phyloP scores from a whole-genome alignment of 2,113 vertebrate genomes.

The Tachysurus vachellii region DNA sequence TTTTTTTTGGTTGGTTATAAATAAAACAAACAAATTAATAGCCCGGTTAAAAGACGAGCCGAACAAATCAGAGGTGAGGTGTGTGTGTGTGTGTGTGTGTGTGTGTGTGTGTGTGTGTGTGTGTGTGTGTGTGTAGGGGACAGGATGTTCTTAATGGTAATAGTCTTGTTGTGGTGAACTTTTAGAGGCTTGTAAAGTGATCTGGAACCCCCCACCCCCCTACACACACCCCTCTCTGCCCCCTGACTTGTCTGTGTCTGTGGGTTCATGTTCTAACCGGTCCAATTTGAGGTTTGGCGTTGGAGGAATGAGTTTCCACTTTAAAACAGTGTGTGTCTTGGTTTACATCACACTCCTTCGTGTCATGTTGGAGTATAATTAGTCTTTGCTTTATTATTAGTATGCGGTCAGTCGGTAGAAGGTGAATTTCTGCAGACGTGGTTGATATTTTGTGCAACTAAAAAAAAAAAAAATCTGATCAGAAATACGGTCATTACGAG shows the following conservation, averaged over 20 bases:
- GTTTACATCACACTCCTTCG: conserved; percentile 12
- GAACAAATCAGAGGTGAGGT: background rate
- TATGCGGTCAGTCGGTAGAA: background rate
- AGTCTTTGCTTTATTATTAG: background rate
- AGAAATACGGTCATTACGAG: background rate
- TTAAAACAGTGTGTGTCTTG: conserved; percentile 9
- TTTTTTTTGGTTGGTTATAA: background rate
- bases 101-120: background rate
- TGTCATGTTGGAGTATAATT: background rate
- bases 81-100: conserved; percentile 3
- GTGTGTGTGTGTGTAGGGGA: conserved; percentile 31
- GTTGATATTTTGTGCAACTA: background rate
- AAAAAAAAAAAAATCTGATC: background rate
- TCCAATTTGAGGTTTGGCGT: background rate
- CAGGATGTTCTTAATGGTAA: conserved; percentile 57
- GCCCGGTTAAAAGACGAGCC: background rate
- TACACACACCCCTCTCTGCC: background rate
- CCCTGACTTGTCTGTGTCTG: background rate
- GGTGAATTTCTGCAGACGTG: background rate
- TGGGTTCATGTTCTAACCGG: conserved; percentile 43
- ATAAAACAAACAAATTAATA: background rate
- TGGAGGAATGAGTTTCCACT: conserved; percentile 8
- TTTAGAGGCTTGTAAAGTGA: conserved; percentile 30
- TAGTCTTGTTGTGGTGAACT: conserved; percentile 24
- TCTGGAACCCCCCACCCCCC: conserved; percentile 10